These are phyloP conservation scores for Prunella fulvescens DNA, from an alignment of 2,113 vertebrate genomes.

Conservation along the genomic window DNA sequence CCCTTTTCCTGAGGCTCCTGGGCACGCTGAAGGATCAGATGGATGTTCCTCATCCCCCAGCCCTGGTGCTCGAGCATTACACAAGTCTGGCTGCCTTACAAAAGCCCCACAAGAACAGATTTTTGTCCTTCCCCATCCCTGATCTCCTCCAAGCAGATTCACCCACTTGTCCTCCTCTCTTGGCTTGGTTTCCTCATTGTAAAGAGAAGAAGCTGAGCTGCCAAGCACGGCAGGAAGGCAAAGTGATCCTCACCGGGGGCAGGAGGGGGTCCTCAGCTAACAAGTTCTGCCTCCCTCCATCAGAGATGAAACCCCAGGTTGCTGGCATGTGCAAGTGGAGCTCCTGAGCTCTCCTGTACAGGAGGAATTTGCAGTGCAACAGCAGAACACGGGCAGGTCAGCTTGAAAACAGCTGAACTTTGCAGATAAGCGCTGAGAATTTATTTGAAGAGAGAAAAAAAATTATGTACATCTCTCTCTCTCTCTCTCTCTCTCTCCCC, in stretches of 20 bases:
- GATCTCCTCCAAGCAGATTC: not conserved
- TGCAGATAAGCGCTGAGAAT: constrained; percentile 38
- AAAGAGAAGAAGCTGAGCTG: not conserved
- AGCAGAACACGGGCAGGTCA: not conserved
- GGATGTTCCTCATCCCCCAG: not conserved
- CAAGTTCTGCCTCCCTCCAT: not conserved
- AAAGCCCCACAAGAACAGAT: not conserved
- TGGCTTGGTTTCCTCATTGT: not conserved
- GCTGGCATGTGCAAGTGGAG: not conserved
- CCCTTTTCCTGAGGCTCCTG: not conserved
- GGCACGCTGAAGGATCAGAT: rapidly evolving
- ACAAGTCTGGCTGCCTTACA: not conserved
- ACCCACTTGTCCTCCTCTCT: not conserved
- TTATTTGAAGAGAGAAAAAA: not conserved
- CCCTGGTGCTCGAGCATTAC: not conserved
- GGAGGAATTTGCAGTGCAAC: not conserved
- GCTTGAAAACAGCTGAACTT: constrained; percentile 55
- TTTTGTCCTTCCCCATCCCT: not conserved
- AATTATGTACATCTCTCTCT: not conserved
- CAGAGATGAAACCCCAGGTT: not conserved
- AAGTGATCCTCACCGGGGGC: not conserved
- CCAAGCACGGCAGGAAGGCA: not conserved
- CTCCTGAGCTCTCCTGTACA: not conserved
- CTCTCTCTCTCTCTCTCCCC: not conserved
- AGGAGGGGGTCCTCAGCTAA: not conserved